Conservation (phyloP, 2,888 invertebrate genomes). For the Drosophila mettleri region DNA sequence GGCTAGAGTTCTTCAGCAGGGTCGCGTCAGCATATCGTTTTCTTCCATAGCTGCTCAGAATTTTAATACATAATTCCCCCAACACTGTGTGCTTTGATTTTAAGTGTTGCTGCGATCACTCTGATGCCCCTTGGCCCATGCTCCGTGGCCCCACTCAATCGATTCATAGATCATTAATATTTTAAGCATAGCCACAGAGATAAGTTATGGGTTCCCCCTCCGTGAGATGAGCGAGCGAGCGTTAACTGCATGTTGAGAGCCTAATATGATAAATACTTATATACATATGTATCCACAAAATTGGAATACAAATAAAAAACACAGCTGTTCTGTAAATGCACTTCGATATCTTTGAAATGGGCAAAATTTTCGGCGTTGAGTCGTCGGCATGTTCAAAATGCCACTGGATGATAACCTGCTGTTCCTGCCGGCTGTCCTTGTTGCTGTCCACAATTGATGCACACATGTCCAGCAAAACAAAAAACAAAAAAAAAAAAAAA, state of each 20-base stretch:
- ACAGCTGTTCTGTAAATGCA: constrained; percentile 45
- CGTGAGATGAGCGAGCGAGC: constrained; percentile 12
- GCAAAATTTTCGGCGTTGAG: constrained; percentile 38
- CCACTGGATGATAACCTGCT: constrained; percentile 51
- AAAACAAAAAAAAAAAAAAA: not conserved
- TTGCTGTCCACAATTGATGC: constrained; percentile 52
- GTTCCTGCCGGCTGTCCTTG: constrained; percentile 33
- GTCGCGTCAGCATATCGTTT: constrained; percentile 43
- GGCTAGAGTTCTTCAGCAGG: constrained; percentile 60
- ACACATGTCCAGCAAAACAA: constrained; percentile 56
- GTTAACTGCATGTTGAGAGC: constrained; percentile 60
- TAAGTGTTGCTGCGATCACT: constrained; percentile 75
- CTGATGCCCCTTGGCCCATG: constrained; percentile 42
- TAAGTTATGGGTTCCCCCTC: constrained; percentile 70
- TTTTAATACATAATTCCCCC: constrained; percentile 59
- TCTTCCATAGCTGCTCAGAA: constrained; percentile 56
- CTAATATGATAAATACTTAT: constrained; percentile 34
- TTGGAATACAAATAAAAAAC: not conserved
- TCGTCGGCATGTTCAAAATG: constrained; percentile 60
- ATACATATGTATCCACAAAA: constrained; percentile 21
- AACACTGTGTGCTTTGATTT: constrained; percentile 65
- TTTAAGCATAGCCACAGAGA: constrained; percentile 69
- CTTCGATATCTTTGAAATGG: constrained; percentile 37
- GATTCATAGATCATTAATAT: constrained; percentile 73
- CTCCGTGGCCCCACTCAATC: constrained; percentile 39